Base-by-base conservation (phyloP, 2,888 invertebrate species). In the Ceratothoa steindachneri region DNA sequence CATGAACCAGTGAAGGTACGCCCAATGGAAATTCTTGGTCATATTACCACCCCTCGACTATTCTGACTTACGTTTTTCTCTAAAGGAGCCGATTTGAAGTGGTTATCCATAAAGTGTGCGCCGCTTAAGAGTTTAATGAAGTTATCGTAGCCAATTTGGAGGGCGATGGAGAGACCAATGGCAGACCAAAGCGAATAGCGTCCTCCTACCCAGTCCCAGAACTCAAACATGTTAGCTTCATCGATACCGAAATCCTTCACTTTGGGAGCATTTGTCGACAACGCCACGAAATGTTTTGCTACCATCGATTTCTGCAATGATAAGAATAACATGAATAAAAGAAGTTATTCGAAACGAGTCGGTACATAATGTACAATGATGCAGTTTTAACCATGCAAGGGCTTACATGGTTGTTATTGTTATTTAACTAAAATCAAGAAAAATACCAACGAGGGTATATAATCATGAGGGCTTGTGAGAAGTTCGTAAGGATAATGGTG, bases 171-270 rank as follows among this genome's bases (percentile, higher is more conserved):
- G 24, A 99, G 87, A 51, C 99, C 99, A 85, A 99, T 99, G 2
- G 99, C 99, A 0, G 98, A 99, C 99, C 99, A 99, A 9, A 99
- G 87, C 0, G 98, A 99, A 83, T 89, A 95, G 83, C 99, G 90
- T 81, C 99, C 99, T 41, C 99, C 99, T 64, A 99, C 99, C 97
- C 98, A 99, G 86, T 99, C 99, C 98, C 99, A 99, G 86, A 99
- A 99, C 27, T 93, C 97, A 86, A 99, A 99, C 97, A 99, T 98
- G 84, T 99, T 99, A 81, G 90, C 90, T 80, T 93, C 89, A 84
- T 97, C 93, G 82, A 99, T 99, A 19, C 99, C 99, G 86, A 99
- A 99, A 41, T 92, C 95, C 27, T 91, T 92, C n/a, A 97, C 98
- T 85, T 97, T 95, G 80, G 90, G 88, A 27, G 87, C 90, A 85